Base-by-base conservation (phyloP, 2,113 vertebrate genomes). In the Marmota flaviventris region DNA sequence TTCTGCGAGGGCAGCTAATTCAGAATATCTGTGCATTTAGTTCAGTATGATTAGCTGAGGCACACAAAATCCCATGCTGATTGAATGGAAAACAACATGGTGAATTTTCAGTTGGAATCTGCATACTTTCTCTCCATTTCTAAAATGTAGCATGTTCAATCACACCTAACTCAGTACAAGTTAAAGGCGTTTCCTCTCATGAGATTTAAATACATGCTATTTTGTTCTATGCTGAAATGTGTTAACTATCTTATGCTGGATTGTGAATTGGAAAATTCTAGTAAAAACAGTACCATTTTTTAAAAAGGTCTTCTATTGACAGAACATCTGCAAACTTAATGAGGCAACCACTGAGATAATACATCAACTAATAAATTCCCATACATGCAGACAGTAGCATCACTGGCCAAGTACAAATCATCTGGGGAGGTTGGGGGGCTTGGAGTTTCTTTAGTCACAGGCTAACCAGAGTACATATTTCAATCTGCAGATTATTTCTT, bases 301-400 rank as follows among this genome's bases (percentile, higher is more conserved):
- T 61, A 4, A 86, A 89, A n/a, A 97, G 95, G 92, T 27, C 76
- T 96, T 96, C 91, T 73, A 96, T 34, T 96, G 92, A 98, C 61
- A 95, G 89, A 98, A 97, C 96, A 98, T 98, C 94, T 98, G 95
- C 92, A 98, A 96, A 93, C 48, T 98, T 97, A 98, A 98, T 96
- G 93, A 98, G 93, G 82, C 70, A 96, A 97, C 76, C 96, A 87
- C 5, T 89, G 96, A 98, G 93, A 98, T 95, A 98, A 98, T 37
- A 65, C 67, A 97, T 95, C 94, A 97, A 98, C 91, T 98, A 97
- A 97, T 95, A 98, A 97, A 97, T 97, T 93, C 93, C 48, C 79
- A 92, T 42, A 85, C 67, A 88, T 48, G 78, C 91, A 98, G 95
- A 93, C 77, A 96, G 78, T 63, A 96, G 42, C 86, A 85, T 93